A percentile compares a stretch with the other conserved stretches of the same genome.
These are phyloP conservation scores for Glyphotaelius pellucidus DNA, from an alignment of 2,888 invertebrate species.

Conservation along the genomic window DNA sequence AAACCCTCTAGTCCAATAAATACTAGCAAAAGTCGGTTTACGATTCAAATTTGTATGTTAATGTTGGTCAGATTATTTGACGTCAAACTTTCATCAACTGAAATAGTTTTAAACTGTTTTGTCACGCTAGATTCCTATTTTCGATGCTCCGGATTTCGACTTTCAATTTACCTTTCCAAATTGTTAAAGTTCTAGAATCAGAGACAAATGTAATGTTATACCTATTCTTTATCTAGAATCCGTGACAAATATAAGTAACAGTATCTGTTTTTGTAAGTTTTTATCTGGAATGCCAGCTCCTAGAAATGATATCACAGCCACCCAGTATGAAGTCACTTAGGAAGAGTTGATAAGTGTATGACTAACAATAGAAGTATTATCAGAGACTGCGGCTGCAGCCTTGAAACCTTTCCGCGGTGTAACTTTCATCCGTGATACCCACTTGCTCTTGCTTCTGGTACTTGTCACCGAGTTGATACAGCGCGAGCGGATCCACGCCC, in stretches of 20 bases:
- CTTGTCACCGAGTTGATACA: constrained; percentile 24
- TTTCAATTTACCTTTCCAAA: not conserved
- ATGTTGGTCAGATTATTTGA: not conserved
- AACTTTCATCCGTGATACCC: not conserved
- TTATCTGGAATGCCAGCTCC: not conserved
- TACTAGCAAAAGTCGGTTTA: not conserved
- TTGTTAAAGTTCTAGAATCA: not conserved
- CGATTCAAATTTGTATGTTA: not conserved
- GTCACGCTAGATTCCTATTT: constrained; percentile 2
- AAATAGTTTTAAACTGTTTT: not conserved
- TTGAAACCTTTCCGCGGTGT: constrained; percentile 24
- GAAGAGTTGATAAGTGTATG: constrained; percentile 2
- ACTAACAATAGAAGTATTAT: not conserved
- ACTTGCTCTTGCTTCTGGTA: not conserved
- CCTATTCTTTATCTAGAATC: not conserved
- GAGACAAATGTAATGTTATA: not conserved
- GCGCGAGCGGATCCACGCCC: not conserved
- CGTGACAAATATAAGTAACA: not conserved
- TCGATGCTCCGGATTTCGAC: not conserved
- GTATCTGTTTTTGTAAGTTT: not conserved
- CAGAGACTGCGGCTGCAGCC: not conserved
- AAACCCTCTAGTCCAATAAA: not conserved
- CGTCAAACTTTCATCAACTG: not conserved
- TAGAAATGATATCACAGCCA: not conserved
- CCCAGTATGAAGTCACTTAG: not conserved